Conservation (phyloP, 2,113 vertebrate genomes). For the Myxocyprinus asiaticus region DNA sequence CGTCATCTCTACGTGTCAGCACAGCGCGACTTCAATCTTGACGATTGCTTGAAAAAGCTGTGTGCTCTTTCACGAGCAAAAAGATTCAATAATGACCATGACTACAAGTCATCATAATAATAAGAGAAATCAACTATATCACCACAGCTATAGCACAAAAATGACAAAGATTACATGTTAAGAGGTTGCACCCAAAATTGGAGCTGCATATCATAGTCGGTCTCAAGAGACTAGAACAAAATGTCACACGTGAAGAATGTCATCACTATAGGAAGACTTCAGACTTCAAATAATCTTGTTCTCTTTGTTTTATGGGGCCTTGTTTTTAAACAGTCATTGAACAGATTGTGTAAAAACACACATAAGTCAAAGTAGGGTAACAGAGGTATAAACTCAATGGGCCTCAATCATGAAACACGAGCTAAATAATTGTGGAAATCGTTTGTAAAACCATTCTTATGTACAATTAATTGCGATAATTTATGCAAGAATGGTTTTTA, state of each 20-base stretch:
- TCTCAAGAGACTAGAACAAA: slow-evolving; percentile 64
- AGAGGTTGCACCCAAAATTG: slow-evolving; percentile 60
- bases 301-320: slow-evolving; percentile 24
- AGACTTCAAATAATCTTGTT: slow-evolving; percentile 34
- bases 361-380: slow-evolving; percentile 25
- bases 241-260: slow-evolving; percentile 57
- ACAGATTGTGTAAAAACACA: background rate
- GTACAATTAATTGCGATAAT: background rate
- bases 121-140: slow-evolving; percentile 32
- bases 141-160: slow-evolving; percentile 47
- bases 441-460: background rate
- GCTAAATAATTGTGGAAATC: background rate
- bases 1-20: slow-evolving; percentile 15
- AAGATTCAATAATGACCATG: slow-evolving; percentile 31
- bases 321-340: slow-evolving; percentile 29
- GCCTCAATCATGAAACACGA: background rate
- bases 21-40: slow-evolving; percentile 38
- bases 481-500: background rate
- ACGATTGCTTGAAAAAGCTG: slow-evolving; percentile 47
- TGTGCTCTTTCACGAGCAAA: slow-evolving; percentile 53
- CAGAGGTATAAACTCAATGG: background rate
- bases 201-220: slow-evolving; percentile 62
- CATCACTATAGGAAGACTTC: slow-evolving; percentile 59
- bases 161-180: slow-evolving; percentile 46
- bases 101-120: slow-evolving; percentile 45